phyloP scores from a whole-genome alignment of 1,140 invertebrate species.

The Pogonognathellus flavescens region DNA sequence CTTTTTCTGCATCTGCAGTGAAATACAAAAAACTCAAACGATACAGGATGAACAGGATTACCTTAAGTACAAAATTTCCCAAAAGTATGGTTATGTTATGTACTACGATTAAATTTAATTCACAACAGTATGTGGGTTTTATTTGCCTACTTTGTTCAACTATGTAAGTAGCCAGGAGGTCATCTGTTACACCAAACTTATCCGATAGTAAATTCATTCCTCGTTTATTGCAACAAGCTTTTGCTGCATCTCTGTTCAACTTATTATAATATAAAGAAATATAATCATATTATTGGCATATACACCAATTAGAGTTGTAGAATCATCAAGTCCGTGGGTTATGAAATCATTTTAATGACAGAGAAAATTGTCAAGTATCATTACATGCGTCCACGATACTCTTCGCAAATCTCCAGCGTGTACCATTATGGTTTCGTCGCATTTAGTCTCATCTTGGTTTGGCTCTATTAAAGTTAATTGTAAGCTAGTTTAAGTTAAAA shows the following conservation, averaged over 20 bases:
- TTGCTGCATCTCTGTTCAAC: neutral
- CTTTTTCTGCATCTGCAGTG: neutral
- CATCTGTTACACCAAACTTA: neutral
- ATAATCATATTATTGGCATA: no score
- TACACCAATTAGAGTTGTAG: neutral
- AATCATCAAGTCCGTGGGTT: no score
- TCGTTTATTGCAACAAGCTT: neutral
- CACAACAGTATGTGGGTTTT: no score
- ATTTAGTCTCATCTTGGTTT: neutral
- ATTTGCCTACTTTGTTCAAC: neutral
- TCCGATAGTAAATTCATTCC: neutral
- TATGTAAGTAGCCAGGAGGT: neutral
- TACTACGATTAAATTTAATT: no score
- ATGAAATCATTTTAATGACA: no score
- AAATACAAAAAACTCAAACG: neutral
- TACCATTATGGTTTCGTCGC: neutral
- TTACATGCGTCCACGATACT: neutral
- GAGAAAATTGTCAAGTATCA: no score
- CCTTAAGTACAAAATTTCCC: no score
- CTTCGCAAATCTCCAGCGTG: neutral
- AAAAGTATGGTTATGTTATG: no score
- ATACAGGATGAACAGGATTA: neutral
- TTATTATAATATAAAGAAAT: neutral
- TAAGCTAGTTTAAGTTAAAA: no score
- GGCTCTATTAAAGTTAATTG: no score